These are phyloP conservation scores for Mormoops blainvillei DNA, from an alignment of 2,113 vertebrate species.

Conservation along the genomic window DNA sequence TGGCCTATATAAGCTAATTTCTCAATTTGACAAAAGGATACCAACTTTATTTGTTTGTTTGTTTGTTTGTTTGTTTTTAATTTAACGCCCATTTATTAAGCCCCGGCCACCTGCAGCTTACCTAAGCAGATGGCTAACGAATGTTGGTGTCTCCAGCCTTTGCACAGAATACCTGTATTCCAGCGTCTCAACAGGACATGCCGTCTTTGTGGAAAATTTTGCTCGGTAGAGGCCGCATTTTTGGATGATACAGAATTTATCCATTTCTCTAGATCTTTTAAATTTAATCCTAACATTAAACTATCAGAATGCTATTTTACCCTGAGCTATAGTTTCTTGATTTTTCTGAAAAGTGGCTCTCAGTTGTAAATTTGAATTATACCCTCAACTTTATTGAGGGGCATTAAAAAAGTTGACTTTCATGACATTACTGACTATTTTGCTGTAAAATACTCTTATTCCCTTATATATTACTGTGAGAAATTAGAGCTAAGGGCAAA, in stretches of 20 bases:
- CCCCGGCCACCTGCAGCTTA: no score
- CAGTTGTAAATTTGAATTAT: neutral
- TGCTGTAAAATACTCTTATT: neutral
- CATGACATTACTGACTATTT: neutral
- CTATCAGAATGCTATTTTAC: neutral
- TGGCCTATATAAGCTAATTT: neutral
- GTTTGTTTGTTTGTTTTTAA: neutral
- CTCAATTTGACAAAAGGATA: neutral
- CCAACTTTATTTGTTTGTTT: slow-evolving; percentile 2
- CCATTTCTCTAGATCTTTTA: neutral
- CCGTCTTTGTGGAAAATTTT: neutral
- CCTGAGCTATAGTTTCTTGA: neutral
- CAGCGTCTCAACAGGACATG: neutral
- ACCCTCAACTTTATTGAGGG: neutral
- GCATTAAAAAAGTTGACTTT: neutral
- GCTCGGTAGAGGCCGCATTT: neutral
- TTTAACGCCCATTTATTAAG: no score
- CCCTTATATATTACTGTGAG: neutral
- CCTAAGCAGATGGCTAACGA: neutral
- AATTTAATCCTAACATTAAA: neutral
- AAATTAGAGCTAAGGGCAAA: slow-evolving; percentile 46
- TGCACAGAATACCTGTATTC: neutral
- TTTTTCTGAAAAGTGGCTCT: neutral
- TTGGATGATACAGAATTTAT: neutral
- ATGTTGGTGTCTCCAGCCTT: neutral